Conservation (phyloP, 2,113 vertebrate species). For the Silurus glanis region DNA sequence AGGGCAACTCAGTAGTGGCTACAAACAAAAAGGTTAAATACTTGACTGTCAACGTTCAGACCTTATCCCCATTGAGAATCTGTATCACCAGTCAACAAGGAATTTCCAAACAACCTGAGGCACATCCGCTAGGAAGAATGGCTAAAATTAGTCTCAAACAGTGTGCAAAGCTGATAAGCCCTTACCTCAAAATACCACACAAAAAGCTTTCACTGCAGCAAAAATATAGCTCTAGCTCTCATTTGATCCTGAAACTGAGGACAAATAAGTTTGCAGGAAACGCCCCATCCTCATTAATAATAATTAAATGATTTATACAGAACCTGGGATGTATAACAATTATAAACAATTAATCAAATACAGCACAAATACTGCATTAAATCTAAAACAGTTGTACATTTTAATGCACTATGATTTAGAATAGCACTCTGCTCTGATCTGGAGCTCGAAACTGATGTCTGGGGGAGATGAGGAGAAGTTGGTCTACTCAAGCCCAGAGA, state of each 20-base stretch:
- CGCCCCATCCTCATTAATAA: background rate
- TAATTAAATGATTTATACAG: background rate
- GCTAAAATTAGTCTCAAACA: background rate
- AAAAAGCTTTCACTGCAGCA: background rate
- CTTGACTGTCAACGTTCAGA: background rate
- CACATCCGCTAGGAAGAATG: background rate
- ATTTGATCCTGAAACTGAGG: background rate
- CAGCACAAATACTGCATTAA: background rate
- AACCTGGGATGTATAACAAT: background rate
- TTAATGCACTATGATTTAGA: background rate
- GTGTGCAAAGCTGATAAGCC: background rate
- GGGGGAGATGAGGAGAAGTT: slow-evolving; percentile 8
- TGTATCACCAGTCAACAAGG: background rate
- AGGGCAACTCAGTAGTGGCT: background rate
- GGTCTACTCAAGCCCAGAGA: background rate
- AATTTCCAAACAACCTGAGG: background rate
- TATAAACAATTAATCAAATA: background rate
- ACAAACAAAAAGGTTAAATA: background rate
- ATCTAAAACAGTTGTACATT: background rate
- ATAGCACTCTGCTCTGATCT: background rate
- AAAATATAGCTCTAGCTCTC: background rate
- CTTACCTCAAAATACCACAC: background rate
- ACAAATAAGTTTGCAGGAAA: background rate
- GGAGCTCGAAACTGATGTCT: slow-evolving; percentile 32
- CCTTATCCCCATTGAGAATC: background rate